Evolutionary conservation across 2,888 invertebrate species (phyloP), one percentile per base, ranked within the genome.

Genomic region (Drosophila histrio): DNA sequence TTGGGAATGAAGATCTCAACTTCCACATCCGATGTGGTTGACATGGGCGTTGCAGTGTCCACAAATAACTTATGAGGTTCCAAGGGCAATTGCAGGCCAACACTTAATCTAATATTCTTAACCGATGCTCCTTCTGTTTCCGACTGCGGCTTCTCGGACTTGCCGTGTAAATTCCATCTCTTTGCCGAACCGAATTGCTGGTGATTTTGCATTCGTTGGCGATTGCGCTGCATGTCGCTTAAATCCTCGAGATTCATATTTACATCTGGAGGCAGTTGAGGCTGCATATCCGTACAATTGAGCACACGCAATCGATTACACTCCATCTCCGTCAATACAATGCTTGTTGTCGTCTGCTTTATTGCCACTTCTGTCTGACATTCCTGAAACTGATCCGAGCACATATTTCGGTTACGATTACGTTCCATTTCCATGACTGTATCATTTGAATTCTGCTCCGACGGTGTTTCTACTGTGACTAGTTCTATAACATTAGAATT

Each of bases 241-340:
- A 91, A 46, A 38, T 82, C 70, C 1, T 73, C 54, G 4, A 89
- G 72, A 65, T 90, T 90, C n/a, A 90, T 82, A 63, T 91, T 91
- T 1, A 68, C 11, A 34, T 80, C 87, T 0, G 77, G 52, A 0
- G 73, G 79, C 26, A 66, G 49, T 43, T 54, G 54, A 11, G 65
- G 93, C 6, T 9, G 13, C 15, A 59, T 13, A 1, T 56, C 63
- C 3, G 79, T 53, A 43, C 77, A 77, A 22, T 39, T 58, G 0
- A 78, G 43, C 1, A 77, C 69, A 13, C 62, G 66, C 93, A 94
- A 83, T 88, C 93, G 94, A 79, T 95, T 95, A 49, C 92, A 89
- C 68, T 94, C 91, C 0, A 94, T 94, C 58, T 94, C 94, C 9
- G 46, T 59, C 19, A 32, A 46, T 0, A 15, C 8, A 2, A 22